Conservation (phyloP, 2,797 vertebrate species). For the Pangasius djambal region DNA sequence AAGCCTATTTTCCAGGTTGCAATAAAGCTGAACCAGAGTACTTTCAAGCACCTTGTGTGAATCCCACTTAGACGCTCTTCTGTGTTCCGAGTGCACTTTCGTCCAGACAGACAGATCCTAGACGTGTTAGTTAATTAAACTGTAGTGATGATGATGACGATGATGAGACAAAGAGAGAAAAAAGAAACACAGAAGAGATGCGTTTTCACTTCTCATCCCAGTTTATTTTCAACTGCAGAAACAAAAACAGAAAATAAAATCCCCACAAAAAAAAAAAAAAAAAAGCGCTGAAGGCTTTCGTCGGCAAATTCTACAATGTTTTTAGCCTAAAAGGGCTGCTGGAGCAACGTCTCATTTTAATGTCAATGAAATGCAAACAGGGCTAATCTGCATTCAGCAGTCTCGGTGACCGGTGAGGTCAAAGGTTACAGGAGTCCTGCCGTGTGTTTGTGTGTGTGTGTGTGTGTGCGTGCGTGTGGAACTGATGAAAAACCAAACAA, state of each 20-base stretch:
- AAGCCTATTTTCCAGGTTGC: neutral
- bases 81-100: neutral
- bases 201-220: conserved; percentile 53
- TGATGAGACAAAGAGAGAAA: neutral
- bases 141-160: conserved; percentile 21
- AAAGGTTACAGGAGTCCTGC: conserved; percentile 65
- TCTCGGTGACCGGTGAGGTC: conserved; percentile 69
- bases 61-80: neutral
- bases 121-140: conserved; percentile 4
- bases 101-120: too few relatives aligned
- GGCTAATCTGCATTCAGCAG: conserved; percentile 70
- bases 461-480: neutral
- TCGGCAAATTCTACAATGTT: conserved; percentile 57
- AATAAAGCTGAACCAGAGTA: neutral
- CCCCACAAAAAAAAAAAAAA: conserved; percentile 37
- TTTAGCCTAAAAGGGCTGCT: conserved; percentile 11
- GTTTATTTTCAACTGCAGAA: conserved; percentile 74
- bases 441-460: neutral
- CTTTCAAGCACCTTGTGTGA: neutral
- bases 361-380: conserved; percentile 73
- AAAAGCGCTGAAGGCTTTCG: conserved; percentile 60
- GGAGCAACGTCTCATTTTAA: conserved; percentile 52
- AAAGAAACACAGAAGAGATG: conserved; percentile 33
- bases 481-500: neutral
- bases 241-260: neutral